A percentile compares a stretch with the other conserved stretches of the same genome.
Conservation (phyloP, 2,113 vertebrate species). For the Marmota flaviventris region DNA sequence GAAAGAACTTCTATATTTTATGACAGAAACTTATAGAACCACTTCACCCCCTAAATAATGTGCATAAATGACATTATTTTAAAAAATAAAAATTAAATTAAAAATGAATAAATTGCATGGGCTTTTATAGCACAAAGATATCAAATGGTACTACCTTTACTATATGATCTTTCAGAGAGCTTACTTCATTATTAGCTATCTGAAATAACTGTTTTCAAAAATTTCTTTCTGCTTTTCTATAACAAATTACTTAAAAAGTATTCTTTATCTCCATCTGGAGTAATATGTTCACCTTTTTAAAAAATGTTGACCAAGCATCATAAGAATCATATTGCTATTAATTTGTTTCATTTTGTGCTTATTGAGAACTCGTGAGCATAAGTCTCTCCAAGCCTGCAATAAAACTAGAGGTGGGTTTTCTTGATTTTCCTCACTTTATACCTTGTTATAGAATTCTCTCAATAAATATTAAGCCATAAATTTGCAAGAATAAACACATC, state of each 20-base stretch:
- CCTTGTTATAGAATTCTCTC: background rate
- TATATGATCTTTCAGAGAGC: background rate
- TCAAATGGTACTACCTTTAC: background rate
- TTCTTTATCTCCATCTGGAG: background rate
- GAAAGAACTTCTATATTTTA: background rate
- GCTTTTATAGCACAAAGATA: background rate
- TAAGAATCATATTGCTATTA: background rate
- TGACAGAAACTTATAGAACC: background rate
- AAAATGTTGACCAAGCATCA: background rate
- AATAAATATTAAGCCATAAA: background rate
- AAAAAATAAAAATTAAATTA: slow-evolving; percentile 15
- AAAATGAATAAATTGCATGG: background rate
- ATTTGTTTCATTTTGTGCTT: background rate
- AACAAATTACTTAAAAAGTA: background rate
- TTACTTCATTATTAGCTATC: background rate
- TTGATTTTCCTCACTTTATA: background rate
- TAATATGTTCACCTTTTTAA: background rate
- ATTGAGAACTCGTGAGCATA: background rate
- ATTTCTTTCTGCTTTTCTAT: background rate
- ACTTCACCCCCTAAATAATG: background rate
- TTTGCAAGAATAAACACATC: background rate
- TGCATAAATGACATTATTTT: background rate
- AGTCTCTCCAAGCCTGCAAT: background rate
- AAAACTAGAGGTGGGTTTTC: background rate
- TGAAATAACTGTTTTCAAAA: background rate